Evolutionary conservation across 1,140 invertebrate genomes (phyloP).

Genomic region (Pomacea maculata): DNA sequence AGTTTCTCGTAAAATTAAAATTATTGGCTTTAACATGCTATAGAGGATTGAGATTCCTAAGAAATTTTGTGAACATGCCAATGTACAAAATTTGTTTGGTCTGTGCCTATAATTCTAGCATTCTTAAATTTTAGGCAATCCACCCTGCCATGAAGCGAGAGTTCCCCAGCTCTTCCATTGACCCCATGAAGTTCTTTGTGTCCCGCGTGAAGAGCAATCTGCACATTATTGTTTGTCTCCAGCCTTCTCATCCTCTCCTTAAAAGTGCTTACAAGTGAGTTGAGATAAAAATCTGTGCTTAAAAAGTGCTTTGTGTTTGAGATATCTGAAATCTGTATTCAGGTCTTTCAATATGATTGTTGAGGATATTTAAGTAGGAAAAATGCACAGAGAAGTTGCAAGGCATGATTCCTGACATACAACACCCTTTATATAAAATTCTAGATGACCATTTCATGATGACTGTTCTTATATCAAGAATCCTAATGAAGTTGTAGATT

Average conservation of each 20-base stretch:
- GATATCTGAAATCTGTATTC: not conserved
- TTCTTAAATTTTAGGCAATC: constrained; percentile 48
- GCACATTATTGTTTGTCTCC: constrained; percentile 62
- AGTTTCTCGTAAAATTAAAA: no score
- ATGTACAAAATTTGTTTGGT: no score
- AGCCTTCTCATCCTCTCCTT: constrained; percentile 57
- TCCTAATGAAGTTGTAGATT: no score
- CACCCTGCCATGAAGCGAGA: constrained; percentile 63
- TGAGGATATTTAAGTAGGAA: not conserved
- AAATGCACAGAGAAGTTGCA: not conserved
- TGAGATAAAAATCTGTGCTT: not conserved
- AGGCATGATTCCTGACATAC: not conserved
- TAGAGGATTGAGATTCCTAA: no score
- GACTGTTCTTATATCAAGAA: no score
- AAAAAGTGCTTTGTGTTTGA: no score
- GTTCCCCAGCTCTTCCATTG: constrained; percentile 56
- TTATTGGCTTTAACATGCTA: no score
- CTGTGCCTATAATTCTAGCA: no score
- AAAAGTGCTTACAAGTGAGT: constrained; percentile 54
- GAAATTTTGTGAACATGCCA: no score
- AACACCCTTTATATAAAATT: no score
- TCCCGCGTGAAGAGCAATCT: constrained; percentile 63
- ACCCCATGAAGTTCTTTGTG: constrained; percentile 65
- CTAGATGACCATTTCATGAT: no score
- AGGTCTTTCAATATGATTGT: not conserved